A percentile compares a stretch with the other conserved stretches of the same genome.
phyloP scores from a whole-genome alignment of 2,797 vertebrate genomes.

The Urosaurus nigricauda region DNA sequence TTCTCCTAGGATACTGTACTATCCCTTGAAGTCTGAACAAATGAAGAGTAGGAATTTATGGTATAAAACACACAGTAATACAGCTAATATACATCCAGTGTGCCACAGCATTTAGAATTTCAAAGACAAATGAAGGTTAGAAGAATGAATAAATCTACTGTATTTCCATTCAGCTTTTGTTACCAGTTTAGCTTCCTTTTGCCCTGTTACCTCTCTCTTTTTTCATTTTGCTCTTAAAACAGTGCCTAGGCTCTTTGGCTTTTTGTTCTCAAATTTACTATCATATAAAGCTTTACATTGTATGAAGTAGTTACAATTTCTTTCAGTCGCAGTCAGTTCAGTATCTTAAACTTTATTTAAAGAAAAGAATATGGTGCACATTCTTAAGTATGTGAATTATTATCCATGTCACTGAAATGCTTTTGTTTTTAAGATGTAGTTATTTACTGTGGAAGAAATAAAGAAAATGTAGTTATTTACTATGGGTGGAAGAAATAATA shows the following conservation, averaged over 20 bases:
- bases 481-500: no score
- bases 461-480: neutral
- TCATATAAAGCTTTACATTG: neutral
- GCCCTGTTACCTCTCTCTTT: neutral
- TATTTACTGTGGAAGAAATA: neutral
- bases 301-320: constrained; percentile 13
- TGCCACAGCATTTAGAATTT: neutral
- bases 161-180: constrained; percentile 1
- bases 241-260: constrained; percentile 10
- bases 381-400: neutral
- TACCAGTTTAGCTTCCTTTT: neutral
- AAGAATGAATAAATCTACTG: constrained; percentile 7
- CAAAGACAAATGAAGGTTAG: constrained; percentile 6
- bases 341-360: neutral
- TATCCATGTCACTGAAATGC: neutral
- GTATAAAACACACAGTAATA: neutral
- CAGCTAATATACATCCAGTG: neutral
- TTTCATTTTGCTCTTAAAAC: neutral
- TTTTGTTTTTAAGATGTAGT: neutral
- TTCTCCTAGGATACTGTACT: neutral
- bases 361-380: neutral
- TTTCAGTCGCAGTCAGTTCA: constrained; percentile 18
- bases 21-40: neutral
- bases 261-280: constrained; percentile 12
- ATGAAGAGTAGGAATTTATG: neutral